Conservation (phyloP, 2,113 vertebrate genomes). For the Salvelinus namaycush region DNA sequence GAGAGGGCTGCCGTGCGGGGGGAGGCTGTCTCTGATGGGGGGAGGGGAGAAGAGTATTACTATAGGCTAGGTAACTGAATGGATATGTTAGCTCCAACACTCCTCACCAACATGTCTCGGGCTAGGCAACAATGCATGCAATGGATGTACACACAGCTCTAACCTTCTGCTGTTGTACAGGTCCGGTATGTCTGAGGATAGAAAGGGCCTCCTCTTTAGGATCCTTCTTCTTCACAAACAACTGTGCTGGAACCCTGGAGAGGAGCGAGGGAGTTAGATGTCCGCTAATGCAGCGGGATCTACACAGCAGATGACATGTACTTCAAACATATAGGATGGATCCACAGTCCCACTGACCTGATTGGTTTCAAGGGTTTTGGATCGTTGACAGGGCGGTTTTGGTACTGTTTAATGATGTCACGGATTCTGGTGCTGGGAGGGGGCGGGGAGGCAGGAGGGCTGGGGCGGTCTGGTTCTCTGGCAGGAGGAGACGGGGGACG, state of each 20-base stretch:
- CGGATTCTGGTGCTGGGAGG: slow-evolving; percentile 84
- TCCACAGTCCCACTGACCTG: slow-evolving; percentile 69
- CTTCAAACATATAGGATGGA: neutral
- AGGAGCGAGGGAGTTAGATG: neutral
- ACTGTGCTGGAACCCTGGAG: slow-evolving; percentile 63
- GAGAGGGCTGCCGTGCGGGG: slow-evolving; percentile 6
- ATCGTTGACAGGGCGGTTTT: slow-evolving; percentile 77
- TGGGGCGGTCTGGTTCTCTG: slow-evolving; percentile 10
- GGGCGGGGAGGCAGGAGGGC: slow-evolving; percentile 18
- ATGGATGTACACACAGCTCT: slow-evolving; percentile 1
- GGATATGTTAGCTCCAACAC: too few species aligned
- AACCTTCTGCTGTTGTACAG: slow-evolving; percentile 58
- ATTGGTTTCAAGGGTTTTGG: slow-evolving; percentile 72
- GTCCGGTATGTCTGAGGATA: slow-evolving; percentile 75
- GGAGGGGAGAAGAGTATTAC: neutral
- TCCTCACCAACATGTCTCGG: too few species aligned
- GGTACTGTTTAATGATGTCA: slow-evolving; percentile 88
- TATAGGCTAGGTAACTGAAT: neutral
- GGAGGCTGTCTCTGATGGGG: slow-evolving; percentile 55
- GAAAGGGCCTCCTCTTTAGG: slow-evolving; percentile 92
- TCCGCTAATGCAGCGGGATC: too few species aligned
- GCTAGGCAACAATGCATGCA: too few species aligned
- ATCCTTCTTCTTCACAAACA: slow-evolving; percentile 80
- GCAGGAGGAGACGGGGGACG: slow-evolving; percentile 13
- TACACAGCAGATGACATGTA: too few species aligned